A percentile compares a stretch with the other conserved stretches of the same genome.
These are phyloP conservation scores for Albula goreensis DNA, from an alignment of 2,113 vertebrate genomes.

Conservation along the genomic window DNA sequence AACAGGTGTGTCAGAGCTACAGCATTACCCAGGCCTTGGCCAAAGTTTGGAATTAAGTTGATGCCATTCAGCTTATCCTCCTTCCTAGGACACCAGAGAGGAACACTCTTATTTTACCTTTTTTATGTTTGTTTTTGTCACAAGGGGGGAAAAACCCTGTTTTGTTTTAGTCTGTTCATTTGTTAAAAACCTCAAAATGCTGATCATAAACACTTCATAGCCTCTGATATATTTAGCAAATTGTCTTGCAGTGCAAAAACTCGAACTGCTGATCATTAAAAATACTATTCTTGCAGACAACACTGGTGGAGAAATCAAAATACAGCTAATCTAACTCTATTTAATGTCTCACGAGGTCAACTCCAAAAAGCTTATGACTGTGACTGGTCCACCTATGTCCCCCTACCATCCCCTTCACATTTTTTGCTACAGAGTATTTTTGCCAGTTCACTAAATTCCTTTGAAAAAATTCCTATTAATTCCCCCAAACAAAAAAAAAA, in stretches of 20 bases:
- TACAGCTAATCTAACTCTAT: not conserved
- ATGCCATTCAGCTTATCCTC: slow-evolving; percentile 21
- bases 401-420: not conserved
- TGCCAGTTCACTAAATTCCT: not conserved
- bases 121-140: too few species aligned
- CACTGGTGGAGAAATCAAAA: not conserved
- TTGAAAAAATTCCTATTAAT: not conserved
- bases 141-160: not conserved
- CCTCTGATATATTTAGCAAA: too few species aligned
- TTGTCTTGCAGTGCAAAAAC: too few species aligned
- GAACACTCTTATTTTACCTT: slow-evolving; percentile 5
- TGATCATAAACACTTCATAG: too few species aligned
- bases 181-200: too few species aligned
- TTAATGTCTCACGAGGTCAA: not conserved
- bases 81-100: slow-evolving; percentile 10
- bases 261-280: too few species aligned
- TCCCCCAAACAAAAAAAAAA: not conserved
- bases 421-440: not conserved
- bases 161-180: not conserved
- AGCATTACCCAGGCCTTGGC: not conserved
- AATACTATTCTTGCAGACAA: not conserved
- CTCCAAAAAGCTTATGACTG: slow-evolving; percentile 17
- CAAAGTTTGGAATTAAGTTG: not conserved
- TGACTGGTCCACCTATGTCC: not conserved
- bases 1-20: not conserved